Percentiles rank a stretch among this genome's conserved stretches.
phyloP scores from a whole-genome alignment of 2,888 invertebrate species.

The Mycalesis mineus region DNA sequence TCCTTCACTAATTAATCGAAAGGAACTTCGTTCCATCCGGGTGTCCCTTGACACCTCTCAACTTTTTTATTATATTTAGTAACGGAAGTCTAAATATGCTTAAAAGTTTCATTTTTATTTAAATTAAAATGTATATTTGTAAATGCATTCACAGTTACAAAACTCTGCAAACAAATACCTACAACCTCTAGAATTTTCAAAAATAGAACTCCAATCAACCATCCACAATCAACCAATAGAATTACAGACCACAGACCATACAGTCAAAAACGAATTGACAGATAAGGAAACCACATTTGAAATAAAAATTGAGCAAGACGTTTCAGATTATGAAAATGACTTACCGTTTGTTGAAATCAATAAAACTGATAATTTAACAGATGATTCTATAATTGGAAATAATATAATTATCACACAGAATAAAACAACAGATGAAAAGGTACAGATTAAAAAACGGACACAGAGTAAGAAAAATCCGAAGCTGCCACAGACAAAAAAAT shows the following conservation, averaged over 20 bases:
- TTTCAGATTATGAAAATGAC: slow-evolving; percentile 42
- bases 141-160: slow-evolving; percentile 17
- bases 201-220: slow-evolving; percentile 31
- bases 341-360: slow-evolving; percentile 37
- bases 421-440: not conserved
- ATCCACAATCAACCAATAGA: slow-evolving; percentile 28
- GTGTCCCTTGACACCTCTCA: no score
- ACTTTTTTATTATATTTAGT: no score
- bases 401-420: not conserved
- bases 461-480: no score
- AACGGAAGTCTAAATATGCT: no score
- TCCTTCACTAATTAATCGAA: no score
- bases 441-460: slow-evolving; percentile 15
- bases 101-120: no score
- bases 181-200: slow-evolving; percentile 21
- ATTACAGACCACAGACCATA: slow-evolving; percentile 13
- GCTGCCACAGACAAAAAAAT: no score
- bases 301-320: slow-evolving; percentile 45
- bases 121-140: no score
- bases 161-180: slow-evolving; percentile 17
- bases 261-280: slow-evolving; percentile 3
- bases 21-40: no score
- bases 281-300: slow-evolving; percentile 35
- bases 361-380: slow-evolving; percentile 18
- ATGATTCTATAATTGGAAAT: not conserved